Percentiles rank a stretch among this genome's conserved stretches.
Conservation (phyloP, 2,888 invertebrate species). For the Diadegma fenestrale region DNA sequence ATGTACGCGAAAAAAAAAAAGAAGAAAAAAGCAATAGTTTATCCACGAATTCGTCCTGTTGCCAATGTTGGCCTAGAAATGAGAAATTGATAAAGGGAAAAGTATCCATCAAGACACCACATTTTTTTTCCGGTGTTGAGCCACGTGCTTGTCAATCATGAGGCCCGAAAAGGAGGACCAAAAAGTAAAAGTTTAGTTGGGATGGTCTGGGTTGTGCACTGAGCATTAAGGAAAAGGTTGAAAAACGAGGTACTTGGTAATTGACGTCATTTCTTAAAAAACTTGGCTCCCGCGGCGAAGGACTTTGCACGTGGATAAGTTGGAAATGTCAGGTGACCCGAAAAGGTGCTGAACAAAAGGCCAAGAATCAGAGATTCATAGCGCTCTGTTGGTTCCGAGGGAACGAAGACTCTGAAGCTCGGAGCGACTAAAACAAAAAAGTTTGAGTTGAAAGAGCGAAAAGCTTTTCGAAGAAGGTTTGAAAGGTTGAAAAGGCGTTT, state of each 20-base stretch:
- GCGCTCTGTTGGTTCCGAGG: background rate
- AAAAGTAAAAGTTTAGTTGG: background rate
- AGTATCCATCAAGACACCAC: background rate
- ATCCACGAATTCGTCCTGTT: conserved; percentile 24
- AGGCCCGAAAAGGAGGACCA: background rate
- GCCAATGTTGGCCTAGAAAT: background rate
- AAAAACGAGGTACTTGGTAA: background rate
- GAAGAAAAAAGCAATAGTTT: conserved; percentile 37
- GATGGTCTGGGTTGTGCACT: background rate
- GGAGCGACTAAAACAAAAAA: background rate
- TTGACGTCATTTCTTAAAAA: background rate
- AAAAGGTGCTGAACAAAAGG: background rate
- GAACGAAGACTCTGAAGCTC: background rate
- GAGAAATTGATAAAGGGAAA: background rate
- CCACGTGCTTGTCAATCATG: background rate
- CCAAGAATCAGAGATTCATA: conserved; percentile 3
- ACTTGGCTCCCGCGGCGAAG: background rate
- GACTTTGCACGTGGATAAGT: background rate
- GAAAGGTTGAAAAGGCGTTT: conserved; percentile 3
- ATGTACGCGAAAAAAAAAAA: conserved; percentile 17
- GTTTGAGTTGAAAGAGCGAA: background rate
- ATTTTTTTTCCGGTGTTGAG: background rate
- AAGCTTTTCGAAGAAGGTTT: background rate
- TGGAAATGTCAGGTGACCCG: background rate
- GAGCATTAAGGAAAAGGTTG: background rate